Percentiles rank a stretch among this genome's conserved stretches.
Evolutionary conservation across 2,888 invertebrate genomes (phyloP).

Genomic region (Leptopterna dolabrata): DNA sequence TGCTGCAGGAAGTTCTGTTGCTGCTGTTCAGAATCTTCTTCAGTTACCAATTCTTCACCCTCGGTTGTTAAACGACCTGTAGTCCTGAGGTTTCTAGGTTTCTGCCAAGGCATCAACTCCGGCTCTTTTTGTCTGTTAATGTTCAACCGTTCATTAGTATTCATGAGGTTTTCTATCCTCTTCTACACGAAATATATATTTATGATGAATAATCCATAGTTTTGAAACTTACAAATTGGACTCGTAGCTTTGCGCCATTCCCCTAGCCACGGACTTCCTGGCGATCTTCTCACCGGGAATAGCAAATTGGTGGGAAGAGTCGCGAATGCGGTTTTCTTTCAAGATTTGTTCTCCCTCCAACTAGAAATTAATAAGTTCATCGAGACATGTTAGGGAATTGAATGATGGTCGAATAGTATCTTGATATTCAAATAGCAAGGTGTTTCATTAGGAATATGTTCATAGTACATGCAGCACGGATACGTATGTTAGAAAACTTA

Average conservation of each 20-base stretch:
- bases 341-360: constrained; percentile 86
- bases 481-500: constrained; percentile 58
- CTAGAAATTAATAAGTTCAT: constrained; percentile 62
- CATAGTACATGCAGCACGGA: too few species aligned
- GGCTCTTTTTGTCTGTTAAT: constrained; percentile 60
- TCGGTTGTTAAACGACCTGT: constrained; percentile 55
- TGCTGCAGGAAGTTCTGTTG: constrained; percentile 62
- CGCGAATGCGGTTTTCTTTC: constrained; percentile 83
- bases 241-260: constrained; percentile 89
- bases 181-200: too few species aligned
- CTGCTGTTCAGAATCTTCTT: neutral
- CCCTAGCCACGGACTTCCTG: constrained; percentile 80
- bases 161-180: too few species aligned
- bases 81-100: constrained; percentile 58
- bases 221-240: constrained; percentile 81
- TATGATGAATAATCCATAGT: neutral
- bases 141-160: neutral
- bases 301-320: constrained; percentile 83
- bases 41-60: constrained; percentile 28
- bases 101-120: constrained; percentile 64
- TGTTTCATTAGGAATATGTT: too few species aligned
- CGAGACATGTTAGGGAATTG: too few species aligned
- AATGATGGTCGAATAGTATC: too few species aligned
- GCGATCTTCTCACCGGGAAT: constrained; percentile 87
- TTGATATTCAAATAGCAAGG: too few species aligned